Conservation (phyloP, 2,888 invertebrate species). For the Atrina japonica region DNA sequence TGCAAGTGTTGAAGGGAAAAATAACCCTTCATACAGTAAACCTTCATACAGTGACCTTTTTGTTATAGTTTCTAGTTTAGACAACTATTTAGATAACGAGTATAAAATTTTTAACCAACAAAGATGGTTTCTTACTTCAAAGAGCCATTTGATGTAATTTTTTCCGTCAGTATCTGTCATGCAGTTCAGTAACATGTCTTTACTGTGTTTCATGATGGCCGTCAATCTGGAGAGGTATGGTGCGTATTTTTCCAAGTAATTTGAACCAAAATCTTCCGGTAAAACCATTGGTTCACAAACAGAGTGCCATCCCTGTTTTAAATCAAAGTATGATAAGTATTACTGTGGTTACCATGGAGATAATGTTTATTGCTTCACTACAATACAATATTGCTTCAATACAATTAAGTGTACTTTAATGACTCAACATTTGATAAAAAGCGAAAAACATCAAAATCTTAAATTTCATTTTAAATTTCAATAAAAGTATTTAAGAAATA, state of each 20-base stretch:
- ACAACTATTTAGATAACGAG: too few relatives aligned
- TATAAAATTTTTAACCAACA: too few relatives aligned
- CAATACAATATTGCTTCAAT: constrained; percentile 5
- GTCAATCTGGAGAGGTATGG: constrained; percentile 73
- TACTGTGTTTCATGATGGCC: constrained; percentile 74
- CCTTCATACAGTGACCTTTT: too few relatives aligned
- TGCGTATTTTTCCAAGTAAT: constrained; percentile 59
- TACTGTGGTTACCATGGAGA: neutral
- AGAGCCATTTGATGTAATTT: constrained; percentile 66
- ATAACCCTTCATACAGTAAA: too few relatives aligned
- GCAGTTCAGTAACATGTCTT: constrained; percentile 60
- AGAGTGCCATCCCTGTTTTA: constrained; percentile 74
- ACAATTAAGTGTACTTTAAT: too few relatives aligned
- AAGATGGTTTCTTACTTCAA: constrained; percentile 74
- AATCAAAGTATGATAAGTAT: neutral
- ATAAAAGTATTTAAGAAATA: too few relatives aligned
- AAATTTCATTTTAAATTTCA: too few relatives aligned
- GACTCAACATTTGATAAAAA: too few relatives aligned
- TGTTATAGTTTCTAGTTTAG: too few relatives aligned
- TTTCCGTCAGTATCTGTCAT: constrained; percentile 63
- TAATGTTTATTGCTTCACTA: neutral
- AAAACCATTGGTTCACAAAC: constrained; percentile 62
- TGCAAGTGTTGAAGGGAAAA: too few relatives aligned
- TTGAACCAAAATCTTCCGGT: constrained; percentile 58
- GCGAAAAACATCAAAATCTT: too few relatives aligned